A percentile compares a stretch with the other conserved stretches of the same genome.
phyloP scores from a whole-genome alignment of 2,113 vertebrate species.

The Xenopus laevis region DNA sequence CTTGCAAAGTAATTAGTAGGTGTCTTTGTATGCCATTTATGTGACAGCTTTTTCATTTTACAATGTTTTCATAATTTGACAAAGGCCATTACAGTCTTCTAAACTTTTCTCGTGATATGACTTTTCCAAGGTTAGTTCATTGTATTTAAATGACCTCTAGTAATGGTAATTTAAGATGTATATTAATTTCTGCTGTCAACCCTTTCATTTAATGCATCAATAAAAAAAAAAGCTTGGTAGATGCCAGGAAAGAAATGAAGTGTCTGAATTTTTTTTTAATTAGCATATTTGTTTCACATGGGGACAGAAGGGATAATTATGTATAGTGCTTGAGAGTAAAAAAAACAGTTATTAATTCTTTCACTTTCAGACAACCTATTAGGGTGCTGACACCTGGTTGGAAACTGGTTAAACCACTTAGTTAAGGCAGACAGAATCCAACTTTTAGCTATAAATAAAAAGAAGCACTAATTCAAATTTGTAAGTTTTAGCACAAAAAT shows the following conservation, averaged over 20 bases:
- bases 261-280: constrained; percentile 66
- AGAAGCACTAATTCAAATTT: no score
- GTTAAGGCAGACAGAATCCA: not conserved
- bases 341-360: constrained; percentile 4
- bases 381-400: not conserved
- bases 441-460: no score
- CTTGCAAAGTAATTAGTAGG: constrained; percentile 66
- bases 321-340: not conserved
- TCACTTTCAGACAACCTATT: not conserved
- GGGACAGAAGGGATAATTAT: constrained; percentile 23
- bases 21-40: constrained; percentile 60
- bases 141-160: constrained; percentile 75
- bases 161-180: constrained; percentile 73
- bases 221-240: constrained; percentile 69
- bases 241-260: constrained; percentile 60
- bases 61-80: constrained; percentile 69
- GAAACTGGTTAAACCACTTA: not conserved
- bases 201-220: constrained; percentile 65
- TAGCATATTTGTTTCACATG: constrained; percentile 53
- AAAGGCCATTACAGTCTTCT: constrained; percentile 62
- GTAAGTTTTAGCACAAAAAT: no score
- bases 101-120: constrained; percentile 71
- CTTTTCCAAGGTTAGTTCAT: constrained; percentile 73
- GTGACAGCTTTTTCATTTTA: constrained; percentile 70
- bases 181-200: constrained; percentile 74